These are phyloP conservation scores for Trematocara zebra DNA, from an alignment of 2,113 vertebrate genomes.

Conservation along the genomic window DNA sequence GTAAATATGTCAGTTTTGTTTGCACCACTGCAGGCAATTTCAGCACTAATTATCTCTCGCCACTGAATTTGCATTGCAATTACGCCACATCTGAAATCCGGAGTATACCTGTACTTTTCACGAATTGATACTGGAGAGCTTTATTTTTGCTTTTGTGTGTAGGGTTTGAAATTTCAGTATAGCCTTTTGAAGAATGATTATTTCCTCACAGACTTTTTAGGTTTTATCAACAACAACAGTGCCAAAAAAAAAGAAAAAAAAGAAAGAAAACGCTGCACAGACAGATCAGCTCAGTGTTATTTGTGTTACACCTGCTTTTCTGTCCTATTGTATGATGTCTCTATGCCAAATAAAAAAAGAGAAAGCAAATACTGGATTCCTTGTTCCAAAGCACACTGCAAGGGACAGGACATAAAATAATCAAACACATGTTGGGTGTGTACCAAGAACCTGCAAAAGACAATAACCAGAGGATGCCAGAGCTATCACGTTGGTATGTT, in stretches of 20 bases:
- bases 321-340: neutral
- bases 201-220: neutral
- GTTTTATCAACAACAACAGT: neutral
- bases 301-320: neutral
- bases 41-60: neutral
- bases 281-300: neutral
- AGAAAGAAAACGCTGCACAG: neutral
- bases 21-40: neutral
- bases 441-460: neutral
- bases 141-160: neutral
- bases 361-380: neutral
- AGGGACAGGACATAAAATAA: neutral
- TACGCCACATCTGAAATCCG: neutral
- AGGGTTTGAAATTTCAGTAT: neutral
- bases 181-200: neutral
- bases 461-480: neutral
- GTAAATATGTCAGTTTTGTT: neutral
- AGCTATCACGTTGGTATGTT: neutral
- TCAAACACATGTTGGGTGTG: neutral
- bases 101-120: neutral
- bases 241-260: accelerated
- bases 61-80: neutral
- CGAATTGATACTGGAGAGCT: neutral
- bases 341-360: neutral
- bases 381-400: neutral